Conservation (phyloP, 1,140 invertebrate genomes). For the Tribolium castaneum region DNA sequence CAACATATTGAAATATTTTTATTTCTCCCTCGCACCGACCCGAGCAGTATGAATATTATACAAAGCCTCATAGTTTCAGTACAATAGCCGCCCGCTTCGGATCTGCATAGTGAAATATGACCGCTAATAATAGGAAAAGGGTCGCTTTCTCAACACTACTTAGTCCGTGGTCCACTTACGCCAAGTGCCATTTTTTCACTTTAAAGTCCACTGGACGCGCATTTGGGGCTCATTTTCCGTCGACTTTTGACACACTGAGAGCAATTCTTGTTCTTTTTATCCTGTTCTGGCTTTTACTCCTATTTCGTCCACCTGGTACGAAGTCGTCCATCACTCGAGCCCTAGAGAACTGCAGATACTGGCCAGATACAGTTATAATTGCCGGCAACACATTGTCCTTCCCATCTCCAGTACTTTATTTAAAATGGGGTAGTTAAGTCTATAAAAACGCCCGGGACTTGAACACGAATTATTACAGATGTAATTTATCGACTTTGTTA, state of each 20-base stretch:
- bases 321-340: slow-evolving; percentile 44
- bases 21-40: slow-evolving; percentile 48
- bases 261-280: slow-evolving; percentile 9
- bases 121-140: slow-evolving; percentile 32
- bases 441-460: slow-evolving; percentile 43
- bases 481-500: slow-evolving; percentile 48
- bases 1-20: slow-evolving; percentile 63
- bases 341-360: slow-evolving; percentile 41
- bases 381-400: slow-evolving; percentile 49
- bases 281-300: slow-evolving; percentile 39
- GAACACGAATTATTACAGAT: slow-evolving; percentile 45
- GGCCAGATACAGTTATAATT: slow-evolving; percentile 49
- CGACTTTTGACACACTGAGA: neutral
- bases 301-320: slow-evolving; percentile 46
- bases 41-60: slow-evolving; percentile 52
- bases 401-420: slow-evolving; percentile 41
- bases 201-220: slow-evolving; percentile 6
- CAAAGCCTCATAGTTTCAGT: slow-evolving; percentile 51
- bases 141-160: slow-evolving; percentile 26
- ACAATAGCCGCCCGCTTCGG: slow-evolving; percentile 43
- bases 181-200: slow-evolving; percentile 40
- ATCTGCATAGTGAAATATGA: slow-evolving; percentile 24
- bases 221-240: neutral
- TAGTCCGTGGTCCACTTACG: neutral
- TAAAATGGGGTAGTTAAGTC: slow-evolving; percentile 49